phyloP scores from a whole-genome alignment of 2,888 invertebrate genomes.

The Polydrusus cervinus region DNA sequence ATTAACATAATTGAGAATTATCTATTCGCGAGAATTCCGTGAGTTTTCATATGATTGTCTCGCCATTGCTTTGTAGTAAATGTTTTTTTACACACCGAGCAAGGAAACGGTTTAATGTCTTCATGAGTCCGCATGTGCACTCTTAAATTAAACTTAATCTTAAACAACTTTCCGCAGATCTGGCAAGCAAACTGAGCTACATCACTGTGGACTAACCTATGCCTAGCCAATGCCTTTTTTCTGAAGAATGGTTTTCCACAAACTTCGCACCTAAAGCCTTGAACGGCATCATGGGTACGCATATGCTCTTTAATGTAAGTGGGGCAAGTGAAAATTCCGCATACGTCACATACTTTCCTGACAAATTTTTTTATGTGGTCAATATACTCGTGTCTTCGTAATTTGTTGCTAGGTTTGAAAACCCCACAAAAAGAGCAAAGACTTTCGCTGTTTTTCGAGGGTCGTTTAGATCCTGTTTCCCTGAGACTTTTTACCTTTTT shows the following conservation, averaged over 20 bases:
- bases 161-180: slow-evolving; percentile 73
- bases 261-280: slow-evolving; percentile 70
- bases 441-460: slow-evolving; percentile 37
- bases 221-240: slow-evolving; percentile 71
- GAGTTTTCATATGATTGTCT: slow-evolving; percentile 55
- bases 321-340: slow-evolving; percentile 53
- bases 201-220: slow-evolving; percentile 58
- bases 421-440: slow-evolving; percentile 48
- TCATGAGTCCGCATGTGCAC: slow-evolving; percentile 58
- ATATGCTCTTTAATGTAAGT: slow-evolving; percentile 61
- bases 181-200: slow-evolving; percentile 66
- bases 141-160: slow-evolving; percentile 68
- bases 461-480: not conserved
- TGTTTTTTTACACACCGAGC: slow-evolving; percentile 56
- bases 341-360: slow-evolving; percentile 51
- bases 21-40: slow-evolving; percentile 45
- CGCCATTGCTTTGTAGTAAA: slow-evolving; percentile 61
- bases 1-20: slow-evolving; percentile 17
- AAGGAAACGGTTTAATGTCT: slow-evolving; percentile 56
- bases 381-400: slow-evolving; percentile 47
- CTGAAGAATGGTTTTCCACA: slow-evolving; percentile 72
- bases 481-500: slow-evolving; percentile 27
- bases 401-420: slow-evolving; percentile 46
- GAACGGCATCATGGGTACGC: slow-evolving; percentile 69
- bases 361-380: slow-evolving; percentile 46